Evolutionary conservation across 1,140 invertebrate genomes (phyloP), one percentile per base, ranked within the genome.

Genomic region (Arctopsyche grandis): DNA sequence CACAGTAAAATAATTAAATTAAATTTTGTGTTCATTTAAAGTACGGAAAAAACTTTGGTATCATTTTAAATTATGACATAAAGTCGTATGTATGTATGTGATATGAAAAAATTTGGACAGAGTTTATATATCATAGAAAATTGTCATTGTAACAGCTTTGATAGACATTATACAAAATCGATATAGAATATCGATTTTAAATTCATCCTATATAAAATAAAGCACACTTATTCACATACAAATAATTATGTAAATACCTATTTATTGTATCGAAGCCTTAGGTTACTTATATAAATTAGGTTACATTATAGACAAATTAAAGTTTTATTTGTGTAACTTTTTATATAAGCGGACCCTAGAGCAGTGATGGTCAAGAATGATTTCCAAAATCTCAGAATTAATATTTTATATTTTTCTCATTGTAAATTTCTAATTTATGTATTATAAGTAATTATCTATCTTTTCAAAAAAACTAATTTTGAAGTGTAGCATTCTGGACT

Each of bases 201-300:
- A 38, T 4, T 69, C 66, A 43, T 38, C 29, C 29, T 71, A 46
- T 46, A 46, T 71, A 71, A 71, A 71, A 71, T 71, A 71, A 71
- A 71, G 69, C 69, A 71, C 69, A 71, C 38, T 46, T 71, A 71
- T 48, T 38, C 69, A 71, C 69, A 71, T 71, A 46, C 16, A 46
- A 48, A 19, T 46, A 46, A n/a, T 71, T 71, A n/a, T n/a, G n/a
- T n/a, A 44, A 38, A 10, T 71, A 71, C 44, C 69, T 71, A 71
- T 66, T 71, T 71, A 71, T 71, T 71, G 69, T 71, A 46, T 71
- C 26, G 24, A 71, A 71, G 69, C 69, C 69, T 71, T 71, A 71
- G 5, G 19, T 4, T 48, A 22, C n/a, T 16, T 21, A 71, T 26
- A 38, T 22, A 66, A 43, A 38, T 38, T 38, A 38, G 7, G 7